Conservation (phyloP, 2,888 invertebrate species). For the Dexiosoma caninum region DNA sequence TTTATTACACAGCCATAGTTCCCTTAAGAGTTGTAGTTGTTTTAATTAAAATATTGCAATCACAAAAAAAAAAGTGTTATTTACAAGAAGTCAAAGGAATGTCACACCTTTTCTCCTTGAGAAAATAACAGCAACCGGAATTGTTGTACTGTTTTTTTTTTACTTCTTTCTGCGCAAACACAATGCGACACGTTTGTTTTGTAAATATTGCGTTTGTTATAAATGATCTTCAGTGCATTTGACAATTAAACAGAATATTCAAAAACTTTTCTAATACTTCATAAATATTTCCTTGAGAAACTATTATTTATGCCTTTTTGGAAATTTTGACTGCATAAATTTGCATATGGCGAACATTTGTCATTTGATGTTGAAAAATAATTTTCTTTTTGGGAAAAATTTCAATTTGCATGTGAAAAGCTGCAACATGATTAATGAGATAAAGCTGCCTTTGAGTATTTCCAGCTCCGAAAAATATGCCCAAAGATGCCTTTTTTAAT, state of each 20-base stretch:
- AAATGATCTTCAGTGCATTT: constrained; percentile 70
- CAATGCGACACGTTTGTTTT: constrained; percentile 77
- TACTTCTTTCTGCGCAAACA: constrained; percentile 33
- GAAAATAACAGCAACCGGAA: constrained; percentile 15
- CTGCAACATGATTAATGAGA: constrained; percentile 65
- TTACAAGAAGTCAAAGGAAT: constrained; percentile 65
- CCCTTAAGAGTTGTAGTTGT: neutral
- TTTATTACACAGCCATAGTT: neutral
- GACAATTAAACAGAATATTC: neutral
- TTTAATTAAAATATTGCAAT: neutral
- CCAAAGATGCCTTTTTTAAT: neutral
- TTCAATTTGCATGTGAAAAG: constrained; percentile 58
- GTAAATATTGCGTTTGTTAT: constrained; percentile 78
- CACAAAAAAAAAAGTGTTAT: constrained; percentile 9
- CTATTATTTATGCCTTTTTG: neutral
- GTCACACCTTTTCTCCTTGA: constrained; percentile 67
- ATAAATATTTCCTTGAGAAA: constrained; percentile 41
- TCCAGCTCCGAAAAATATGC: neutral
- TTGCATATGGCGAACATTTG: constrained; percentile 67
- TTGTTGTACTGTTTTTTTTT: constrained; percentile 22
- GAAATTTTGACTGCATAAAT: constrained; percentile 52
- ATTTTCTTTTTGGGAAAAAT: constrained; percentile 52
- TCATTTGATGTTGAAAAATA: constrained; percentile 68
- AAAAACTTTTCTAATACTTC: constrained; percentile 36
- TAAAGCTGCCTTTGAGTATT: constrained; percentile 36